Base-by-base conservation (phyloP, 2,888 invertebrate genomes). In the Catocala sponsa region DNA sequence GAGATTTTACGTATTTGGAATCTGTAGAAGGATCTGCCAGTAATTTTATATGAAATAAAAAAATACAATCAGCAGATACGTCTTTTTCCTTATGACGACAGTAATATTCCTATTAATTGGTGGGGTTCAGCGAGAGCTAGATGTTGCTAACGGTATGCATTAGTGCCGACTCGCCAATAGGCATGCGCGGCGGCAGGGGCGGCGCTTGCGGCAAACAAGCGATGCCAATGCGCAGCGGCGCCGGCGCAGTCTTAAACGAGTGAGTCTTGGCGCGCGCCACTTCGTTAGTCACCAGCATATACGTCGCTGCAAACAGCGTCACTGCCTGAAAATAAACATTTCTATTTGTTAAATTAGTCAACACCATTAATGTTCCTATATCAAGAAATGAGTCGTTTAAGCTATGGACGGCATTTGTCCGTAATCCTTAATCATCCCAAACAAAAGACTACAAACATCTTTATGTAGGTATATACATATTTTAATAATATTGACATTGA, bases 301-400 rank as follows among this genome's bases (percentile, higher is more conserved):
- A 91, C 4, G 89, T 85, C 4, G 87, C 80, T 65, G 91, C 84
- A 72, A 92, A 90, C 61, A 94, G 65, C 0, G 92, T 89, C 65
- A 90, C 86, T 15, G 91, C 86, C 93, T 94, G 77, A 0, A 32
- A 46, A 50, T 13, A 32, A 51, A 41, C 0, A 35, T 52, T 35
- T 46, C 0, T n/a, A 12, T 48, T 38, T 7, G 6, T 38, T 1
- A 25, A 25, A 25, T 25, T 25, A 25, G 0, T 25, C 25, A 25
- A 25, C 25, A 25, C 25, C 25, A 25, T 25, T 25, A 25, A 25
- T 2, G 25, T 25, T 25, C 25, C 25, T 25, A 25, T 25, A 25
- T 25, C 25, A 25, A 25, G 25, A 25, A 25, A 25, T 25, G 25
- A 25, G 25, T 25, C 25, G 25, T 25, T 25, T 25, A 2, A 25